Evolutionary conservation across 2,113 vertebrate genomes (phyloP), one percentile per base, ranked within the genome.

Genomic region (Oplegnathus fasciatus): DNA sequence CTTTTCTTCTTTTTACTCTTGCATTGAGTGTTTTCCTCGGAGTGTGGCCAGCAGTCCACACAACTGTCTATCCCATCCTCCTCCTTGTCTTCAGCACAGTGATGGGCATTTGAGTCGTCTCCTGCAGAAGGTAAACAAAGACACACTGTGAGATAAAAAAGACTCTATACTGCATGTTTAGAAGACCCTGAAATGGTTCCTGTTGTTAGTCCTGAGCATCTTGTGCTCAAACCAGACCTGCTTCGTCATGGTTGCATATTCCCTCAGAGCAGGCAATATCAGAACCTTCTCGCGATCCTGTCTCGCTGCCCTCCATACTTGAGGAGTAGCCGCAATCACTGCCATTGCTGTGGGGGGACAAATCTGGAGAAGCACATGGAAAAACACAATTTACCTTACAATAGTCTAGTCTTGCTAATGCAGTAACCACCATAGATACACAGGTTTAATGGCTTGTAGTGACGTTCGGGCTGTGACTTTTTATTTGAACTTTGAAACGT

Each of bases 1-100:
- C 97, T 97, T 95, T 98, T 99, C 96, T 99, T 99, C 94, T 98
- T 98, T 94, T 97, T 98, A 94, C 96, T 99, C 95, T 97, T 98
- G 91, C 96, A 96, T 88, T 97, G 97, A 88, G 90, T 92, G 80
- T 86, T 97, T 22, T 83, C 96, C 86, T 98, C 97, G 85, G 96
- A 92, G 86, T 96, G 98, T 26, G 97, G 95, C 98, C 98, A 99
- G 92, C 96, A 98, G 84, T 98, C 98, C 85, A 99, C 96, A 30
- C 97, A 98, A 78, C 98, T 98, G 75, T 98, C 95, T n/a, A 89
- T 95, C 5, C 95, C 96, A 24, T 99, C 97, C 93, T 99, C 98
- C 72, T 96, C 95, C 82, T 98, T 97, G 82, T 98, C 97, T 88
- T 97, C 96, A 0, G 95, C 95, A 85, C 96, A 98, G 90, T 94